These are phyloP conservation scores for Balearica regulorum DNA, from an alignment of 2,797 vertebrate species.

Conservation along the genomic window DNA sequence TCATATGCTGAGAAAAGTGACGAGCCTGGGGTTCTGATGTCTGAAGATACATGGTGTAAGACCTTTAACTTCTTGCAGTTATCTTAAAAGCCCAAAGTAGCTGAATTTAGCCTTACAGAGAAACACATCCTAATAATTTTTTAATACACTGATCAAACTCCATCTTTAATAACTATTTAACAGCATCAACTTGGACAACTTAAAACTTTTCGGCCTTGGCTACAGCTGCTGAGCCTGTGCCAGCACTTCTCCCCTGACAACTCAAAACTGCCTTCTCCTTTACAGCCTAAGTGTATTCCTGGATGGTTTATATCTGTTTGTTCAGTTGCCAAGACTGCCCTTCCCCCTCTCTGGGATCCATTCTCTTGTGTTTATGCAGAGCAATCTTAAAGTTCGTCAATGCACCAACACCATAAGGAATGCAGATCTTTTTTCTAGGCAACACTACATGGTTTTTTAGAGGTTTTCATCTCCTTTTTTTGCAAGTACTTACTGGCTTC, in stretches of 20 bases:
- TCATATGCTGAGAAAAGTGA: slow-evolving; percentile 5
- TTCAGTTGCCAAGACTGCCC: slow-evolving; percentile 25
- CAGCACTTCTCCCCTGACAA: not conserved
- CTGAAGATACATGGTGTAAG: not conserved
- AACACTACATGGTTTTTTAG: not conserved
- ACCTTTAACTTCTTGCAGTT: not conserved
- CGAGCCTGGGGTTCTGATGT: not conserved
- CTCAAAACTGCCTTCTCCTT: not conserved
- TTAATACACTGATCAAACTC: not conserved
- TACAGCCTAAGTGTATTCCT: not conserved
- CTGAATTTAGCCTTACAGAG: not conserved
- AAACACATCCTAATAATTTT: not conserved
- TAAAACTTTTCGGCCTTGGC: not conserved
- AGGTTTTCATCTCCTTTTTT: slow-evolving; percentile 6
- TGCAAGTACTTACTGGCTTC: not conserved
- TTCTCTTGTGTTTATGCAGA: not conserved
- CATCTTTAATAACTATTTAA: not conserved
- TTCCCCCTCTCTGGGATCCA: not conserved
- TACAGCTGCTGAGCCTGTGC: not conserved
- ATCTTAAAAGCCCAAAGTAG: not conserved
- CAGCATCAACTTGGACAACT: not conserved
- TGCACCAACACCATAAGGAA: not conserved
- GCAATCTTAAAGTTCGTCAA: not conserved
- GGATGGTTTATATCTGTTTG: not conserved
- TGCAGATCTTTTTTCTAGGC: slow-evolving; percentile 36